These are phyloP conservation scores for Druceiella hillmani DNA, from an alignment of 2,888 invertebrate species.

Conservation along the genomic window DNA sequence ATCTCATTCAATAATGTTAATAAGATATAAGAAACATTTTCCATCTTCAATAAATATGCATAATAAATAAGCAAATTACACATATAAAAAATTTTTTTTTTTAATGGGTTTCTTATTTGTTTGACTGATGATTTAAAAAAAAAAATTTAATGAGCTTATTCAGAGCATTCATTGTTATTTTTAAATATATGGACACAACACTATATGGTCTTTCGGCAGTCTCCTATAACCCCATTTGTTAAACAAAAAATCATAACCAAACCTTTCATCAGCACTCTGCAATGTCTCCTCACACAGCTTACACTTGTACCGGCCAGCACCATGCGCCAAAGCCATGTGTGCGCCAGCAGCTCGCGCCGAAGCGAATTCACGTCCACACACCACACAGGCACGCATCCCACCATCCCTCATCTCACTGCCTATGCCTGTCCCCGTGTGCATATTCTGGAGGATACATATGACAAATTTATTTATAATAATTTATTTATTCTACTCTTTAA, in stretches of 20 bases:
- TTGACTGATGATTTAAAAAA: neutral
- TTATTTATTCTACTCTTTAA: neutral
- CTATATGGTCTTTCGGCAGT: too few relatives aligned
- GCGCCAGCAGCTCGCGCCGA: constrained; percentile 36
- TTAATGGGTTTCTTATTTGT: too few relatives aligned
- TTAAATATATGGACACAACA: neutral
- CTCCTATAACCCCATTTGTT: neutral
- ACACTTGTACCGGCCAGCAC: constrained; percentile 44
- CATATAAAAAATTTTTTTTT: too few relatives aligned
- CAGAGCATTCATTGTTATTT: neutral
- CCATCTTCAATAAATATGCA: too few relatives aligned
- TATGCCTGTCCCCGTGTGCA: neutral
- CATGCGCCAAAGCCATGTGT: constrained; percentile 41
- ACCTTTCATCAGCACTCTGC: constrained; percentile 48
- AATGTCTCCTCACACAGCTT: constrained; percentile 41
- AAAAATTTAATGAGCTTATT: neutral
- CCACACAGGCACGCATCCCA: constrained; percentile 25
- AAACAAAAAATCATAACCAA: constrained; percentile 8
- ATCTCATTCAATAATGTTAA: too few relatives aligned
- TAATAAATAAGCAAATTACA: too few relatives aligned
- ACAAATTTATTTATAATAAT: neutral
- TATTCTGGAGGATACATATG: neutral
- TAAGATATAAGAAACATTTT: too few relatives aligned
- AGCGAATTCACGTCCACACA: constrained; percentile 37
- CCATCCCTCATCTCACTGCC: neutral